These are phyloP conservation scores for Camelus dromedarius DNA, from an alignment of 2,113 vertebrate genomes.

Conservation along the genomic window DNA sequence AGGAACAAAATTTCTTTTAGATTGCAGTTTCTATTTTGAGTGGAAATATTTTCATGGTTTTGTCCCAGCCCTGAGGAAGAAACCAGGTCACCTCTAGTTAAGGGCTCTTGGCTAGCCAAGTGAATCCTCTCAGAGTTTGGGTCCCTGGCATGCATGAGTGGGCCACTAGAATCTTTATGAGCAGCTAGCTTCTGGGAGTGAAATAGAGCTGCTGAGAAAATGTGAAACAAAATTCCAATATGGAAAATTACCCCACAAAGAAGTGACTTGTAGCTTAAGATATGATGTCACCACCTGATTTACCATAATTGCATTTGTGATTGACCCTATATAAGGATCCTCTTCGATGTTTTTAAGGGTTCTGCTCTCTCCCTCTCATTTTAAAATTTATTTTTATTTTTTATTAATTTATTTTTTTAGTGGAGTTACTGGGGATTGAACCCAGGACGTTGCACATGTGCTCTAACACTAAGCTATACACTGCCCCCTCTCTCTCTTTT, in stretches of 20 bases:
- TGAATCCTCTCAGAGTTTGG: constrained; percentile 78
- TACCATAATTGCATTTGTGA: neutral
- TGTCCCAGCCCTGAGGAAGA: constrained; percentile 76
- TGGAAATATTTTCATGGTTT: constrained; percentile 74
- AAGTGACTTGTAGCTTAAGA: constrained; percentile 21
- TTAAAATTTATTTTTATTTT: too few relatives aligned
- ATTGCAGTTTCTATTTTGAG: constrained; percentile 56
- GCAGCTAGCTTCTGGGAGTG: constrained; percentile 65
- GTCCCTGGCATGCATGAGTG: constrained; percentile 75
- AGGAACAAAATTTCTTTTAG: constrained; percentile 10
- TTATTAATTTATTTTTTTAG: too few relatives aligned
- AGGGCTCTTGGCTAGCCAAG: constrained; percentile 81
- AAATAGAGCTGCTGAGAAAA: constrained; percentile 66
- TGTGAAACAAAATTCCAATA: constrained; percentile 9
- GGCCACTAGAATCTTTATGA: constrained; percentile 71
- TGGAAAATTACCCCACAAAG: constrained; percentile 64
- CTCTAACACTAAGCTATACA: too few relatives aligned
- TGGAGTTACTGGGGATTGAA: too few relatives aligned
- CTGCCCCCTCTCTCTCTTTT: neutral
- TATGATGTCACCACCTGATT: neutral
- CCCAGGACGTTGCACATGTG: too few relatives aligned
- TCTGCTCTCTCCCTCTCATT: neutral
- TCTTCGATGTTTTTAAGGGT: neutral
- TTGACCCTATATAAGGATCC: neutral
- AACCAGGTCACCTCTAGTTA: constrained; percentile 76